Percentiles rank a stretch among this genome's conserved stretches.
These are phyloP conservation scores for Spodoptera littoralis DNA, from an alignment of 2,888 invertebrate species.

Conservation along the genomic window DNA sequence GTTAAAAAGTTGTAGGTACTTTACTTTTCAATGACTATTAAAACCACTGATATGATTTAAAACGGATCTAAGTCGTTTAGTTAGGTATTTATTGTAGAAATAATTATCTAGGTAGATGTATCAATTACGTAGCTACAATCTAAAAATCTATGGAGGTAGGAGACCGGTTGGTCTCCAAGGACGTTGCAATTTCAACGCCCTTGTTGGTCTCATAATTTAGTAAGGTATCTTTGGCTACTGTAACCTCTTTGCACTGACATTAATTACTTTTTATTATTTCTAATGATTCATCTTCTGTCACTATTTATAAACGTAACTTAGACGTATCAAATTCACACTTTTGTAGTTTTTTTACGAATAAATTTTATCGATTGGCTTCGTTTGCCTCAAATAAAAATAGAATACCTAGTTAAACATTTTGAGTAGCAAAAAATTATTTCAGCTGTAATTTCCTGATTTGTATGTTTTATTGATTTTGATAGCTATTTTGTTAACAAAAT, in stretches of 20 bases:
- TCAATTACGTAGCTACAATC: no score
- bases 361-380: neutral
- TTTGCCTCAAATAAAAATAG: slow-evolving; percentile 7
- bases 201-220: no score
- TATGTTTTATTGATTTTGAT: neutral
- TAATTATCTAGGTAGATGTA: no score
- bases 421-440: neutral
- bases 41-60: no score
- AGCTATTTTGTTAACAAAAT: slow-evolving; percentile 16
- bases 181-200: no score
- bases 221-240: neutral
- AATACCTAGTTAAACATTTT: neutral
- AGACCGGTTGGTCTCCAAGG: no score
- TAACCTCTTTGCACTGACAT: slow-evolving; percentile 26
- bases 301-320: slow-evolving; percentile 13
- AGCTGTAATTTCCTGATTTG: slow-evolving; percentile 4
- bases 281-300: slow-evolving; percentile 5
- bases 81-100: no score
- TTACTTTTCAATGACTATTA: no score
- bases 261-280: neutral
- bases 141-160: no score
- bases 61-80: no score
- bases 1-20: no score
- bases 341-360: slow-evolving; percentile 19
- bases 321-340: slow-evolving; percentile 22